Conservation (phyloP, 2,888 invertebrate genomes). For the Callyntrura guangdongensis region DNA sequence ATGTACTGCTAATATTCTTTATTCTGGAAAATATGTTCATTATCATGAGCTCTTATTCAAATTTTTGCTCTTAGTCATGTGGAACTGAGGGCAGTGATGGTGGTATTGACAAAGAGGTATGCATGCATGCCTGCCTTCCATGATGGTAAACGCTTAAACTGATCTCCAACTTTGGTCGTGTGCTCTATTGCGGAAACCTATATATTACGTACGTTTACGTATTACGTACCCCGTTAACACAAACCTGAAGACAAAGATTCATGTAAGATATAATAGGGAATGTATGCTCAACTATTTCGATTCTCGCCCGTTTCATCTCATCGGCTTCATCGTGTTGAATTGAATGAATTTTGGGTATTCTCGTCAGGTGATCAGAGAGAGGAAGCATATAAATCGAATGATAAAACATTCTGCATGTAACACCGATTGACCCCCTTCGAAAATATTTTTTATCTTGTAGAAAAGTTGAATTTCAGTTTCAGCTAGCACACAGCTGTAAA, state of each 20-base stretch:
- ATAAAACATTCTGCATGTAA: slow-evolving; percentile 54
- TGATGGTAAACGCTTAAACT: too few relatives aligned
- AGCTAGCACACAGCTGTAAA: not conserved
- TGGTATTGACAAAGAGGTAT: too few relatives aligned
- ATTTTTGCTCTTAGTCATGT: too few relatives aligned
- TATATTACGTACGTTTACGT: too few relatives aligned
- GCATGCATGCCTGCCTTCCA: too few relatives aligned
- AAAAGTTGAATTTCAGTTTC: slow-evolving; percentile 14
- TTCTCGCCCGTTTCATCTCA: not conserved
- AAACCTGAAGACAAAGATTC: not conserved
- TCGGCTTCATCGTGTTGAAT: not conserved
- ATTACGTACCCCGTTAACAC: too few relatives aligned
- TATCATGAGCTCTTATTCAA: too few relatives aligned
- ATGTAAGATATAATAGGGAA: slow-evolving; percentile 31
- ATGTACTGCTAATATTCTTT: too few relatives aligned
- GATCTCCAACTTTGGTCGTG: too few relatives aligned
- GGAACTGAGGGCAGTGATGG: too few relatives aligned
- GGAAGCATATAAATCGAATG: slow-evolving; percentile 58
- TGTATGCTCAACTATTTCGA: not conserved
- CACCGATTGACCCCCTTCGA: slow-evolving; percentile 65
- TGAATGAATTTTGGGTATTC: slow-evolving; percentile 48
- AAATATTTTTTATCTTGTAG: slow-evolving; percentile 20
- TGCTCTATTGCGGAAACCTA: too few relatives aligned
- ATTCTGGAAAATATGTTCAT: too few relatives aligned
- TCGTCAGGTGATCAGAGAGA: slow-evolving; percentile 46